Percentiles rank a stretch among this genome's conserved stretches.
These are phyloP conservation scores for Remorina albescens DNA, from an alignment of 2,797 vertebrate species.

Conservation along the genomic window DNA sequence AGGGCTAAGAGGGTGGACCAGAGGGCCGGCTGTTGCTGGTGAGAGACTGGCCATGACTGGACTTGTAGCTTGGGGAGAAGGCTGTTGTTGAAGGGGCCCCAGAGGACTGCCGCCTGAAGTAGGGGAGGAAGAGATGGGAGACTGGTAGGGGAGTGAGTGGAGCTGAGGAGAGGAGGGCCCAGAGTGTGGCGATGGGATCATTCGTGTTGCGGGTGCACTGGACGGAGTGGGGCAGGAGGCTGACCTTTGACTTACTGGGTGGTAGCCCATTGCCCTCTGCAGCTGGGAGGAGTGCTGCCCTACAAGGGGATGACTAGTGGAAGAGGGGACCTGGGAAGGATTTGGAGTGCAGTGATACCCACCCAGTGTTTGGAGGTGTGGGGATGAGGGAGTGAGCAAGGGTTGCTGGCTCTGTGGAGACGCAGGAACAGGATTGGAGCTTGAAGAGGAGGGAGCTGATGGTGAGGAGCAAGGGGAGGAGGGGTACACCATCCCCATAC, in stretches of 20 bases:
- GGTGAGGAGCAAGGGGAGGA: constrained; percentile 82
- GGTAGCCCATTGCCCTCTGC: constrained; percentile 88
- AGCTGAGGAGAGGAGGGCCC: constrained; percentile 94
- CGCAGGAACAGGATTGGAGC: constrained; percentile 72
- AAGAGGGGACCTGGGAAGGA: constrained; percentile 84
- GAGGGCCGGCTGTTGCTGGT: constrained; percentile 82
- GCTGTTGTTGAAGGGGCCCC: constrained; percentile 85
- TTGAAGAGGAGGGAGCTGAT: constrained; percentile 79
- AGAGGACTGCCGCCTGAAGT: constrained; percentile 84
- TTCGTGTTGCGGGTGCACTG: constrained; percentile 83
- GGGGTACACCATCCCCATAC: constrained; percentile 90
- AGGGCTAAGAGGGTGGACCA: constrained; percentile 87
- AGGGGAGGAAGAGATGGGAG: constrained; percentile 91
- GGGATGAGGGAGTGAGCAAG: constrained; percentile 83
- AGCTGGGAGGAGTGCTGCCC: constrained; percentile 89
- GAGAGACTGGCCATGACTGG: constrained; percentile 80
- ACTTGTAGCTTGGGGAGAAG: constrained; percentile 79
- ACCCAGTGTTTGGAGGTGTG: constrained; percentile 89
- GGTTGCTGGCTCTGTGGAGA: constrained; percentile 83
- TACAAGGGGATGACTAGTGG: constrained; percentile 82
- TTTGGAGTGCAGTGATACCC: constrained; percentile 90
- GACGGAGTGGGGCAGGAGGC: constrained; percentile 90
- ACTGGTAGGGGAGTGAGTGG: constrained; percentile 92
- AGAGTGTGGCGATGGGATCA: constrained; percentile 91
- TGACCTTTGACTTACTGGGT: constrained; percentile 88